Percentiles rank a stretch among this genome's conserved stretches.
phyloP scores from a whole-genome alignment of 2,888 invertebrate genomes.

The Sipha maydis region DNA sequence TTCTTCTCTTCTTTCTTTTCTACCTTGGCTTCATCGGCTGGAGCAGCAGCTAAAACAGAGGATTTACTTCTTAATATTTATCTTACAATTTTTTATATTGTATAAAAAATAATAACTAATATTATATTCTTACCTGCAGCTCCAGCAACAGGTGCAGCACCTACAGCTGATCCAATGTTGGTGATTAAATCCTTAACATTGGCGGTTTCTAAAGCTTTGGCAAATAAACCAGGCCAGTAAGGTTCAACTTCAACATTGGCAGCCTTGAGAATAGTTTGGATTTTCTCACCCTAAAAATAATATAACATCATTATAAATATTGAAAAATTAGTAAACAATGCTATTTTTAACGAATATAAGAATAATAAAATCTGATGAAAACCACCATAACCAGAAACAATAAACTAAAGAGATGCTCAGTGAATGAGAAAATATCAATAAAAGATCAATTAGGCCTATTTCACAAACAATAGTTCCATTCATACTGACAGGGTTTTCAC shows the following conservation, averaged over 20 bases:
- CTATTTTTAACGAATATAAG: no score
- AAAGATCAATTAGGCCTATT: no score
- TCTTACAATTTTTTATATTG: neutral
- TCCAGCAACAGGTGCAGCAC: slow-evolving; percentile 79
- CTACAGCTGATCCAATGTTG: slow-evolving; percentile 91
- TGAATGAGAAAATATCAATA: no score
- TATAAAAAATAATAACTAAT: neutral
- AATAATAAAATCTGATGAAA: no score
- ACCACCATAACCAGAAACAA: no score
- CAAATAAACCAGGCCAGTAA: slow-evolving; percentile 98
- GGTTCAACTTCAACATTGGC: slow-evolving; percentile 97
- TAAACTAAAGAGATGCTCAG: no score
- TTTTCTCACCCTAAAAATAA: slow-evolving; percentile 86
- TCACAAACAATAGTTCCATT: no score
- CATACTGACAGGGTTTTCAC: no score
- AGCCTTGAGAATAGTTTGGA: slow-evolving; percentile 95
- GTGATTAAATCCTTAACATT: slow-evolving; percentile 93
- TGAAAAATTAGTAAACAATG: no score
- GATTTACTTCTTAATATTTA: neutral
- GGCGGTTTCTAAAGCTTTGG: slow-evolving; percentile 94
- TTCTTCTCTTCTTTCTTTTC: slow-evolving; percentile 78
- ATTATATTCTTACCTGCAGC: slow-evolving; percentile 61
- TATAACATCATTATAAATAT: no score
- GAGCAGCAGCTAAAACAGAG: slow-evolving; percentile 73
- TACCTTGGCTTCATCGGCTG: slow-evolving; percentile 74